A percentile compares a stretch with the other conserved stretches of the same genome.
Conservation (phyloP, 1,140 invertebrate species). For the Microvelia longipes region DNA sequence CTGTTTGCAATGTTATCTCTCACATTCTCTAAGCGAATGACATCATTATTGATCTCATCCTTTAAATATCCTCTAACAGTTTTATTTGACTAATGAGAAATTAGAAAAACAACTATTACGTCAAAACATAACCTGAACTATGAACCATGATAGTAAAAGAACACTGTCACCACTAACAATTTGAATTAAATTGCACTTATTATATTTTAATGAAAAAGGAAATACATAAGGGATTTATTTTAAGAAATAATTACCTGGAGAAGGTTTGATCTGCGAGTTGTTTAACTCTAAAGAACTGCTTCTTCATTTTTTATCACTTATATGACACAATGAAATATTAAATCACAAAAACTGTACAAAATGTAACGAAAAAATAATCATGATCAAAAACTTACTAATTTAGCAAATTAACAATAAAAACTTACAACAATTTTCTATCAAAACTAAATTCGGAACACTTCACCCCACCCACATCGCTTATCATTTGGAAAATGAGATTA, state of each 20-base stretch:
- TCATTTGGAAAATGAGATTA: neutral
- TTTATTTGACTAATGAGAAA: too few species aligned
- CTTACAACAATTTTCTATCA: neutral
- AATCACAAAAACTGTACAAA: neutral
- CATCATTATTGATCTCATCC: too few species aligned
- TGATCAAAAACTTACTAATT: neutral
- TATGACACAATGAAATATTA: neutral
- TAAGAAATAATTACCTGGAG: slow-evolving; percentile 52
- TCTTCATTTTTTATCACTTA: slow-evolving; percentile 45
- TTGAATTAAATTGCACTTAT: too few species aligned
- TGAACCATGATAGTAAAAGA: too few species aligned
- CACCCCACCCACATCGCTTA: neutral
- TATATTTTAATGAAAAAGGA: too few species aligned
- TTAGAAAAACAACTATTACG: too few species aligned
- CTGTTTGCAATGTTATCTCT: too few species aligned
- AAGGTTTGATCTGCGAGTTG: slow-evolving; percentile 77
- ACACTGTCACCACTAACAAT: too few species aligned
- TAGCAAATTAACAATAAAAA: neutral
- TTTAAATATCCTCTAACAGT: too few species aligned
- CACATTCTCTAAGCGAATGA: too few species aligned
- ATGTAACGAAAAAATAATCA: neutral
- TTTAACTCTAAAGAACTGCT: slow-evolving; percentile 75
- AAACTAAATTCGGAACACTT: neutral
- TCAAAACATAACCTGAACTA: too few species aligned
- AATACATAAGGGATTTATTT: too few species aligned